Conservation (phyloP, 2,113 vertebrate species). For the Sebastes schlegelii region DNA sequence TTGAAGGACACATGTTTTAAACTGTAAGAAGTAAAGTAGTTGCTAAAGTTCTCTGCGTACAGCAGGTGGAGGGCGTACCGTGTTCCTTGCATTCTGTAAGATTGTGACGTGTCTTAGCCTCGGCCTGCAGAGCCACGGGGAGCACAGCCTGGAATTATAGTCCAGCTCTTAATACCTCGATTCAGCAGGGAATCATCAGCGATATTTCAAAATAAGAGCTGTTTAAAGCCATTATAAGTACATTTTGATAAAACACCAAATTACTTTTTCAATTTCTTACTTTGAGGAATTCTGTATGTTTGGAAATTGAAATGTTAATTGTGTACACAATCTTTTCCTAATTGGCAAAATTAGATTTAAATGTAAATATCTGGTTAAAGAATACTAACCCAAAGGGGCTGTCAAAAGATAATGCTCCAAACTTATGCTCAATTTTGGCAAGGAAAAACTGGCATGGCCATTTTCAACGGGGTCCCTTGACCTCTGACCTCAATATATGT, state of each 20-base stretch:
- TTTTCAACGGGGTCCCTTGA: too few species aligned
- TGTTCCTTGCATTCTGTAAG: conserved; percentile 38
- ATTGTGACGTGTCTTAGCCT: conserved; percentile 39
- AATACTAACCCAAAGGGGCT: too few species aligned
- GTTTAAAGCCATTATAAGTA: neutral
- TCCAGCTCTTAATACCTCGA: conserved; percentile 10
- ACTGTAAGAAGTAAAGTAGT: neutral
- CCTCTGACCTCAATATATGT: too few species aligned
- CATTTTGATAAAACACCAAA: neutral
- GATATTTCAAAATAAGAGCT: neutral
- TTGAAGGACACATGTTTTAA: neutral
- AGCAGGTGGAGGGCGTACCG: conserved; percentile 1
- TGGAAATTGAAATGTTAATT: neutral
- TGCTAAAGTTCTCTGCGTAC: neutral
- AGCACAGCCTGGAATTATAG: conserved; percentile 6
- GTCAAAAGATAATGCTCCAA: too few species aligned
- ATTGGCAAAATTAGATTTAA: too few species aligned
- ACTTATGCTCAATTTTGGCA: too few species aligned
- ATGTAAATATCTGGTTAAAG: too few species aligned
- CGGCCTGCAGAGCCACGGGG: conserved; percentile 42
- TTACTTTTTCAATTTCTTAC: neutral
- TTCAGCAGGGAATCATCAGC: conserved; percentile 4
- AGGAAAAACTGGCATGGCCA: too few species aligned
- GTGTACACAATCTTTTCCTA: too few species aligned
- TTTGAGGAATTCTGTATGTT: neutral